Base-by-base conservation (phyloP, 2,888 invertebrate genomes). In the Iphiclides podalirius region DNA sequence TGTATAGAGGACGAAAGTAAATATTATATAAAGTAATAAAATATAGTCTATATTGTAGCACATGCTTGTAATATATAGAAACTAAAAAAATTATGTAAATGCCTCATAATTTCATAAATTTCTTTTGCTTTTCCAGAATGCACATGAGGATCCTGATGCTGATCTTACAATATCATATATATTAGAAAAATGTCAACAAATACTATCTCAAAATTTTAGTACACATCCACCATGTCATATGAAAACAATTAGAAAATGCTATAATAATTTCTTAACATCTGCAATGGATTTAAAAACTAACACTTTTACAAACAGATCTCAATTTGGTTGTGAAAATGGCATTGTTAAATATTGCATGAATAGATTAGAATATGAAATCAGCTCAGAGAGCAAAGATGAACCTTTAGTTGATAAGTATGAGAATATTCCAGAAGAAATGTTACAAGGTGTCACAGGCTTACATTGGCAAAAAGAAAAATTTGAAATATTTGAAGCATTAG, bases 51-150 rank as follows among this genome's bases (percentile, higher is more conserved):
- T n/a, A n/a, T n/a, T n/a, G n/a, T n/a, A n/a, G n/a, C n/a, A n/a
- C n/a, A n/a, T n/a, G n/a, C n/a, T n/a, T n/a, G n/a, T n/a, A n/a
- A n/a, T n/a, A n/a, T n/a, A n/a, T n/a, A n/a, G n/a, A n/a, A n/a
- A n/a, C n/a, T n/a, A n/a, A n/a, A n/a, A n/a, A n/a, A n/a, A n/a
- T n/a, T n/a, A n/a, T n/a, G n/a, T n/a, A n/a, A n/a, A n/a, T n/a
- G n/a, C n/a, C n/a, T n/a, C n/a, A n/a, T n/a, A n/a, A n/a, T n/a
- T n/a, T n/a, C n/a, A n/a, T n/a, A n/a, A n/a, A n/a, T n/a, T n/a
- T n/a, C n/a, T n/a, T n/a, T n/a, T n/a, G n/a, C n/a, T n/a, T n/a
- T 86, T 85, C 38, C 79, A 89, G 87, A 88, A 89, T 79, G 79
- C 78, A 1, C 84, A 87, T 64, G 75, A 80, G 31, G 79, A 87